Evolutionary conservation across 2,888 invertebrate genomes (phyloP).

Genomic region (Disparrhopalites patrizii): DNA sequence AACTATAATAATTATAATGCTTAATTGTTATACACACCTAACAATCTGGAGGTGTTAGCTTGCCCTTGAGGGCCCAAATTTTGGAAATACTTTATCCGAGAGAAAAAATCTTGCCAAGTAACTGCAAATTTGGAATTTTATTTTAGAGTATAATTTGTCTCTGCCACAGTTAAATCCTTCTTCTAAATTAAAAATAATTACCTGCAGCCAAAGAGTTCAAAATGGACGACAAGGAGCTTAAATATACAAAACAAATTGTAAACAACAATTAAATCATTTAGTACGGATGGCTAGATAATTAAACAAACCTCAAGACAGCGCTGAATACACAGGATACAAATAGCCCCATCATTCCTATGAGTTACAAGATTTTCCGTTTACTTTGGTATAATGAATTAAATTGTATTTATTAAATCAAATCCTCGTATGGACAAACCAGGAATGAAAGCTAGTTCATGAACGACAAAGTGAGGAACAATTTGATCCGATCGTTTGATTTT

Average conservation of each 20-base stretch:
- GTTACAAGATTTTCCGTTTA: not conserved
- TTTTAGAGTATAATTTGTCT: too few species aligned
- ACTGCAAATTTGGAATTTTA: slow-evolving; percentile 36
- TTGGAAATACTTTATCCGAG: slow-evolving; percentile 61
- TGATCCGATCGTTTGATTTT: slow-evolving; percentile 37
- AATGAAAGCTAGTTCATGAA: slow-evolving; percentile 32
- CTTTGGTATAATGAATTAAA: not conserved
- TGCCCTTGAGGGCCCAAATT: slow-evolving; percentile 56
- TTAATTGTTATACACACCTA: slow-evolving; percentile 52
- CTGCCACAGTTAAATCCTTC: slow-evolving; percentile 11
- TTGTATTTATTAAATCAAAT: not conserved
- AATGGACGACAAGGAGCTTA: slow-evolving; percentile 9
- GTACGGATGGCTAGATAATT: not conserved
- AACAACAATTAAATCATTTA: slow-evolving; percentile 8
- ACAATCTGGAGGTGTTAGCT: slow-evolving; percentile 64
- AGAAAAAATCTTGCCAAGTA: slow-evolving; percentile 44
- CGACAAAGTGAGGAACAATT: slow-evolving; percentile 41
- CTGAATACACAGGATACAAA: slow-evolving; percentile 42
- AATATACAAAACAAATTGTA: too few species aligned
- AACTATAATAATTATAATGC: not conserved
- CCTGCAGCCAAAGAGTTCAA: slow-evolving; percentile 11
- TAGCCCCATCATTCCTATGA: slow-evolving; percentile 38
- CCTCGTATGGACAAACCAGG: slow-evolving; percentile 21
- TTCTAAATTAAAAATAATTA: not conserved
- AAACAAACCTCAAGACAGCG: slow-evolving; percentile 41